Evolutionary conservation across 2,888 invertebrate genomes (phyloP).

Genomic region (Allygus modestus): DNA sequence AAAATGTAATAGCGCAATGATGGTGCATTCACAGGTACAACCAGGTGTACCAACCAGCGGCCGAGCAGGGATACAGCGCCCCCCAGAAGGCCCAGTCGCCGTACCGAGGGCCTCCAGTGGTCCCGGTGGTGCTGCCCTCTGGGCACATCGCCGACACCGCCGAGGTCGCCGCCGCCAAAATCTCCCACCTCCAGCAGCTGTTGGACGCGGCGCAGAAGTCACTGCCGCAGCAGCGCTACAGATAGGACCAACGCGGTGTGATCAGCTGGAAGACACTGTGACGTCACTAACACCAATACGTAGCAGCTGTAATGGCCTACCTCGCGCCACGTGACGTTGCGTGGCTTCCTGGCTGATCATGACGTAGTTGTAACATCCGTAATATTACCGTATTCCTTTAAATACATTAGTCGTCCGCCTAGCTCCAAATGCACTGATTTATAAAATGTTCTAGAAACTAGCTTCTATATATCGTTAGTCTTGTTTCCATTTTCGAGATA

Average conservation of each 20-base stretch:
- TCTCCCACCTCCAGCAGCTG: constrained; percentile 52
- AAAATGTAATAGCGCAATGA: too few species aligned
- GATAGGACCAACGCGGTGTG: background rate
- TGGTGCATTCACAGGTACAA: background rate
- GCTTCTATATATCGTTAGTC: background rate
- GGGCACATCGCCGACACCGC: constrained; percentile 74
- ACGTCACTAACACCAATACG: background rate
- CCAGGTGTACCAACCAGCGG: constrained; percentile 49
- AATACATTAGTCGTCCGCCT: background rate
- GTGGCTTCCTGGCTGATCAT: background rate
- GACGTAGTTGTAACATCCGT: background rate
- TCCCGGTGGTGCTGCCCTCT: constrained; percentile 39
- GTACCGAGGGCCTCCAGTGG: constrained; percentile 37
- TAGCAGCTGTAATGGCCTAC: background rate
- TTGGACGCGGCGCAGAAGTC: constrained; percentile 50
- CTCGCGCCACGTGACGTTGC: background rate
- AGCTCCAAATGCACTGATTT: background rate
- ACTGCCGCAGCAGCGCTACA: constrained; percentile 32
- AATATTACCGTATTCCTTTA: background rate
- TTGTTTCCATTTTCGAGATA: background rate
- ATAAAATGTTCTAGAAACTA: background rate
- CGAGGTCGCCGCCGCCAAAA: constrained; percentile 73
- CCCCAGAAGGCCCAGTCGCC: background rate
- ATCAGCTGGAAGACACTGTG: background rate
- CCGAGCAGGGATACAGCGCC: constrained; percentile 52